Percentiles rank a stretch among this genome's conserved stretches.
phyloP scores from a whole-genome alignment of 2,888 invertebrate species.

The Choristoneura rosaceana region DNA sequence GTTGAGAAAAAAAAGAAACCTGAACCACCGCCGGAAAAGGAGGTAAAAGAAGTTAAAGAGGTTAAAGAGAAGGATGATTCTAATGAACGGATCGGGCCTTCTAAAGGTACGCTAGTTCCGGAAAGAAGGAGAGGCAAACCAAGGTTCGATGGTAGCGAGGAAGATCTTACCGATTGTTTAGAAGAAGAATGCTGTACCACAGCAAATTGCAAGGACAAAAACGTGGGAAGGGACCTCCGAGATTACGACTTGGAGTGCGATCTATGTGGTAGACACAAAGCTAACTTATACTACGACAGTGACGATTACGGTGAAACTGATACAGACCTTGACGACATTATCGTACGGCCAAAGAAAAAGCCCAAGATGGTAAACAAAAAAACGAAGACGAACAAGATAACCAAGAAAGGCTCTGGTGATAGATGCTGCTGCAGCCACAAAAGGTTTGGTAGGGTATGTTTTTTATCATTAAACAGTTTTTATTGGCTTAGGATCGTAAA shows the following conservation, averaged over 20 bases:
- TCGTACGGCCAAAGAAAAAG: not conserved
- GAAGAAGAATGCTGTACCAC: not conserved
- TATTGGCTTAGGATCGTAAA: no score
- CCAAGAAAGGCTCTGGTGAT: not conserved
- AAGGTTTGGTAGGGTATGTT: slow-evolving; percentile 2
- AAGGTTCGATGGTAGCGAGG: not conserved
- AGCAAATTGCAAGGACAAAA: not conserved
- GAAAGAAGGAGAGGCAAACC: not conserved
- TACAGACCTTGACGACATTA: not conserved
- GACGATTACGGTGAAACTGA: not conserved
- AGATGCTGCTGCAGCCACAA: not conserved
- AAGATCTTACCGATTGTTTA: not conserved
- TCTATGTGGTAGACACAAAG: not conserved
- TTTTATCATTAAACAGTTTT: not conserved
- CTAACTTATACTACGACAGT: not conserved
- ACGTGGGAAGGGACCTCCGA: not conserved
- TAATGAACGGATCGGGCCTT: not conserved
- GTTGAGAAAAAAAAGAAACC: not conserved
- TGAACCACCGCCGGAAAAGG: not conserved
- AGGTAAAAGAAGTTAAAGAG: not conserved
- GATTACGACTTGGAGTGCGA: not conserved
- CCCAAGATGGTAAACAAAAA: not conserved
- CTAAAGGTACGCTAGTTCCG: not conserved
- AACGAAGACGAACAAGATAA: not conserved
- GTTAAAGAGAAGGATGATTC: not conserved